Evolutionary conservation across 2,888 invertebrate genomes (phyloP), one percentile per base, ranked within the genome.

Genomic region (Drosophila hamatofila): DNA sequence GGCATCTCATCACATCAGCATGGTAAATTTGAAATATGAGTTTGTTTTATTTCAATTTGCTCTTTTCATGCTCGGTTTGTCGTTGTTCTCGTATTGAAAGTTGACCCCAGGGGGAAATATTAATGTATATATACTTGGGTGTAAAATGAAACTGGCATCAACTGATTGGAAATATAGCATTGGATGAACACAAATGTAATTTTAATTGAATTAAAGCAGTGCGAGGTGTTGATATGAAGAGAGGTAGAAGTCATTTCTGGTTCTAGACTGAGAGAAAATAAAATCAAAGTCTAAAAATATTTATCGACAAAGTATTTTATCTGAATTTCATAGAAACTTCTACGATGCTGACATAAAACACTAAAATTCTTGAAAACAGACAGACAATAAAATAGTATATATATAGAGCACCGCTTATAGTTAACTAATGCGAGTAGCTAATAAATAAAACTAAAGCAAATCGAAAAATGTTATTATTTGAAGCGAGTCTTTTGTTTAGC

Each of bases 11-110:
- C 67, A 61, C 54, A 61, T n/a, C 69, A 69, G 54, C 37, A 27
- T 56, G 83, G 66, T 72, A 84, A 74, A 84, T 83, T 83, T 83
- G 7, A 82, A 9, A 82, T 9, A 78, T 83, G 55, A 72, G 84
- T 65, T 81, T 73, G 52, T 73, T 48, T 64, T 63, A 74, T 65
- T 76, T 59, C 41, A 46, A 44, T 57, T 69, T 78, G 68, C 60
- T 48, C 54, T 61, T 64, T 49, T 55, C 9, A 33, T 42, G 27
- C 23, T 55, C 51, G 61, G 25, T 37, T 65, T 51, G 12, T 12
- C 52, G 59, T 25, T 54, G 30, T 25, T n/a, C 41, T 56, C 42
- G 44, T 30, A 49, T 46, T 41, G 48, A 35, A 8, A 16, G 33
- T 27, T 18, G 30, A 12, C 49, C 37, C 18, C 11, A 37, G 23